Evolutionary conservation across 2,113 vertebrate species (phyloP).

Genomic region (Entosphenus tridentatus): DNA sequence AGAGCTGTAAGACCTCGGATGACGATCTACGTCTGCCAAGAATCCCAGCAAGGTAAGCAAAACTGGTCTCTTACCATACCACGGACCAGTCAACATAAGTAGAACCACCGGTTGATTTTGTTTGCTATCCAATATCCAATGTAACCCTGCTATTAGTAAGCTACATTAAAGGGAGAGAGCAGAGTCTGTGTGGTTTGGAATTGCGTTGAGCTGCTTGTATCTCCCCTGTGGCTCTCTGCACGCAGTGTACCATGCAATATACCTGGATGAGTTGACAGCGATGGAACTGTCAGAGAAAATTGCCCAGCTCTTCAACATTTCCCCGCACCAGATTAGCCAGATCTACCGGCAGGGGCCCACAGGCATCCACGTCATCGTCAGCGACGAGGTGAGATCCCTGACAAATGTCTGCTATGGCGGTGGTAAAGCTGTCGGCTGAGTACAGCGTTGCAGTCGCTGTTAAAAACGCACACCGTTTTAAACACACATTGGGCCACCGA

Average conservation of each 20-base stretch:
- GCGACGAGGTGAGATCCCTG: conserved; percentile 43
- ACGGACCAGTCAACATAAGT: no score
- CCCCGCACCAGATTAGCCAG: conserved; percentile 48
- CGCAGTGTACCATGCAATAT: conserved; percentile 72
- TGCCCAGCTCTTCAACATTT: conserved; percentile 49
- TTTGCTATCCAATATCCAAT: not conserved
- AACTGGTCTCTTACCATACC: not conserved
- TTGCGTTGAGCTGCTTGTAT: not conserved
- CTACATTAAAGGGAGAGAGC: not conserved
- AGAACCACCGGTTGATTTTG: not conserved
- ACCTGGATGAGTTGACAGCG: conserved; percentile 56
- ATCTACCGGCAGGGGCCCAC: conserved; percentile 55
- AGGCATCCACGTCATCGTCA: conserved; percentile 61
- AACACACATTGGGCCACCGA: no score
- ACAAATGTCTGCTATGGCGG: no score
- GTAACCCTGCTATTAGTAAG: not conserved
- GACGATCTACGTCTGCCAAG: conserved; percentile 6
- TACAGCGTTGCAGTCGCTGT: no score
- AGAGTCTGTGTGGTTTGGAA: not conserved
- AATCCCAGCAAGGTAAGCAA: not conserved
- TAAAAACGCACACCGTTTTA: no score
- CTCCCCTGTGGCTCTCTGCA: not conserved
- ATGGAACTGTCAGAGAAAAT: conserved; percentile 66
- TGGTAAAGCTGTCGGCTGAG: no score
- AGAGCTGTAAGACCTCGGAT: conserved; percentile 5